Evolutionary conservation across 2,797 vertebrate genomes (phyloP).

Genomic region (Xenentodon cancila): DNA sequence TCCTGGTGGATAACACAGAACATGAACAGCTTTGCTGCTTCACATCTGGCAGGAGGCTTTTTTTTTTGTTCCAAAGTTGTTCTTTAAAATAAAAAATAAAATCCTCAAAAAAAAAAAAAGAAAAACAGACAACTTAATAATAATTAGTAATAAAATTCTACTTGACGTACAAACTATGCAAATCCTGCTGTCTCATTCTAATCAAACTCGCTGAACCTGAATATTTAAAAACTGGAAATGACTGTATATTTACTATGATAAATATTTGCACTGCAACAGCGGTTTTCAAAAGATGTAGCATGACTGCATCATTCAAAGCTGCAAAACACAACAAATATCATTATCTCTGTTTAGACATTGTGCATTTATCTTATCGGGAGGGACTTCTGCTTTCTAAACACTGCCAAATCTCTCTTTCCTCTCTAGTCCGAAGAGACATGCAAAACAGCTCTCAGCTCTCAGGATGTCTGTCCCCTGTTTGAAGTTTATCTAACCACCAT

Average conservation of each 20-base stretch:
- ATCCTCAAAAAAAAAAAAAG: too few relatives aligned
- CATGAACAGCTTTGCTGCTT: too few relatives aligned
- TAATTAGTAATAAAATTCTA: too few relatives aligned
- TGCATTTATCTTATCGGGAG: slow-evolving; percentile 77
- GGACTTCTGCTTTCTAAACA: slow-evolving; percentile 77
- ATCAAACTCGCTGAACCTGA: slow-evolving; percentile 19
- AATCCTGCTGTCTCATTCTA: background rate
- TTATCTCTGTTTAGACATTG: slow-evolving; percentile 76
- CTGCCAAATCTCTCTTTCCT: slow-evolving; percentile 77
- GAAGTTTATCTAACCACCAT: slow-evolving; percentile 81
- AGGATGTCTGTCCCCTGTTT: slow-evolving; percentile 72
- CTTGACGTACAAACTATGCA: background rate
- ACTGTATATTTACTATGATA: slow-evolving; percentile 78
- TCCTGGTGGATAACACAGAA: too few relatives aligned
- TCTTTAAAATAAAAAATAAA: too few relatives aligned
- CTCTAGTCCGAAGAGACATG: slow-evolving; percentile 67
- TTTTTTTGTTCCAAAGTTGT: too few relatives aligned
- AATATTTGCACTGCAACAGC: slow-evolving; percentile 80
- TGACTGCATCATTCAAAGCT: slow-evolving; percentile 59
- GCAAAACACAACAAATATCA: slow-evolving; percentile 79
- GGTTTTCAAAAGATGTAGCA: slow-evolving; percentile 71
- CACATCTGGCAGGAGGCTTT: too few relatives aligned
- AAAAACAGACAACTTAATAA: too few relatives aligned
- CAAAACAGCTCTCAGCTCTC: slow-evolving; percentile 64
- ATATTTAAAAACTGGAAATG: slow-evolving; percentile 57